Conservation (phyloP, 30 jellyfish, hydroid and myxozoan genomes). For the Rhopilema esculentum region DNA sequence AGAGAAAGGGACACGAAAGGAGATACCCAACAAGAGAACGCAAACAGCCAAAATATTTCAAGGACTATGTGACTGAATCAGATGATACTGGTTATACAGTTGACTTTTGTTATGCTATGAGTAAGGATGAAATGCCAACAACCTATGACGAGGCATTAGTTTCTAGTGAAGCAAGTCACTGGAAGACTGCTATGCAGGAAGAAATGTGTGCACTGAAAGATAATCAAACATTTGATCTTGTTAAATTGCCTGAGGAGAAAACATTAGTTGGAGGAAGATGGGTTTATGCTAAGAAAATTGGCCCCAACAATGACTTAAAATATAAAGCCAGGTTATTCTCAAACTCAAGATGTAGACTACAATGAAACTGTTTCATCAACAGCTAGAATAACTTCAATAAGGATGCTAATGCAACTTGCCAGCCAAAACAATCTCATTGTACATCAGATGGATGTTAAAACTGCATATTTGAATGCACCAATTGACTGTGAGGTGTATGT, state of each 20-base stretch:
- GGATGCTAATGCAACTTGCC: conserved; percentile 32
- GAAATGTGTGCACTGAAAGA: conserved; percentile 51
- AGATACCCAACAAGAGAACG: conserved; percentile 31
- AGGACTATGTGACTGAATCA: conserved; percentile 14
- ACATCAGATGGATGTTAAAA: conserved; percentile 46
- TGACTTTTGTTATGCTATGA: not conserved
- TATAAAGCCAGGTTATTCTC: conserved; percentile 74
- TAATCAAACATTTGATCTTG: conserved; percentile 47
- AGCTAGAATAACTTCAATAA: conserved; percentile 22
- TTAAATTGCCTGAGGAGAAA: conserved; percentile 62
- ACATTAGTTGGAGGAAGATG: conserved; percentile 75
- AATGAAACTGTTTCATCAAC: conserved; percentile 38
- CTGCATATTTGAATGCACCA: conserved; percentile 54
- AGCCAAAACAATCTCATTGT: conserved; percentile 14
- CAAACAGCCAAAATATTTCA: conserved; percentile 1
- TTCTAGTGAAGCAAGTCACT: conserved; percentile 47
- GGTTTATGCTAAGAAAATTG: conserved; percentile 50
- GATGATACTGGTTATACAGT: conserved; percentile 8
- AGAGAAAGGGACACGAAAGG: conserved; percentile 5
- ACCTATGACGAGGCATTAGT: conserved; percentile 56
- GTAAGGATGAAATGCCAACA: conserved; percentile 26
- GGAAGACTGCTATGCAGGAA: conserved; percentile 77
- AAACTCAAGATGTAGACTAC: conserved; percentile 56
- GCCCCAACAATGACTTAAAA: conserved; percentile 12
- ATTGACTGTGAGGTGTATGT: conserved; percentile 56